Percentiles rank a stretch among this genome's conserved stretches.
These are phyloP conservation scores for Leptopilina syphax DNA, from an alignment of 2,888 invertebrate genomes.

Conservation along the genomic window DNA sequence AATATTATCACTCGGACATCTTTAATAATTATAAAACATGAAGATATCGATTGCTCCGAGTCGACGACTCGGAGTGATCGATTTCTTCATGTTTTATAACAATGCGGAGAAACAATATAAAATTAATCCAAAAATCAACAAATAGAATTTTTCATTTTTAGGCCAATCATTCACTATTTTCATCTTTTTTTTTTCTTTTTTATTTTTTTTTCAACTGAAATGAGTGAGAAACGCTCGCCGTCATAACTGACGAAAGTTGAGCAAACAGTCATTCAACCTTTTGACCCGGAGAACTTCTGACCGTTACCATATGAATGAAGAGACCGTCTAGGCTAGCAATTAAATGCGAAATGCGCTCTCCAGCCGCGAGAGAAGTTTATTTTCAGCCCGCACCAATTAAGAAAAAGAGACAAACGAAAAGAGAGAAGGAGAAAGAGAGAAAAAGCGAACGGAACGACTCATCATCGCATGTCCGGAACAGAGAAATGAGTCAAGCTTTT, in stretches of 20 bases:
- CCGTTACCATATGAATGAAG: conserved; percentile 47
- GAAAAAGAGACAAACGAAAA: conserved; percentile 54
- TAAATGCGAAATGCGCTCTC: conserved; percentile 65
- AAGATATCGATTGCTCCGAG: too few relatives aligned
- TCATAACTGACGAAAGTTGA: conserved; percentile 16
- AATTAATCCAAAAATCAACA: too few relatives aligned
- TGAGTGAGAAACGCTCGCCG: conserved; percentile 9
- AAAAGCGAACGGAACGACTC: conserved; percentile 67
- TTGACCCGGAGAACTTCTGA: conserved; percentile 47
- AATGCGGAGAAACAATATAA: too few relatives aligned
- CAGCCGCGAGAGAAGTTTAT: conserved; percentile 65
- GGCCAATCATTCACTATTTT: not conserved
- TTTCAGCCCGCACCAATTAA: conserved; percentile 72
- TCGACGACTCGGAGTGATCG: too few relatives aligned
- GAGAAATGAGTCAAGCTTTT: conserved; percentile 68
- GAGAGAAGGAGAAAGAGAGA: conserved; percentile 48
- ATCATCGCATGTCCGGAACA: conserved; percentile 68
- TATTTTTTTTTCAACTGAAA: not conserved
- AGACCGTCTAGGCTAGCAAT: conserved; percentile 70
- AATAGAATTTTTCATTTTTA: too few relatives aligned
- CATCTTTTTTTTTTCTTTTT: not conserved
- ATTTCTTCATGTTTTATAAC: too few relatives aligned
- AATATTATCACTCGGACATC: too few relatives aligned
- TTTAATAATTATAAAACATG: too few relatives aligned
- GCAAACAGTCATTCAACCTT: conserved; percentile 40